These are phyloP conservation scores for Diachasma alloeum DNA, from an alignment of 1,140 invertebrate species.

Conservation along the genomic window DNA sequence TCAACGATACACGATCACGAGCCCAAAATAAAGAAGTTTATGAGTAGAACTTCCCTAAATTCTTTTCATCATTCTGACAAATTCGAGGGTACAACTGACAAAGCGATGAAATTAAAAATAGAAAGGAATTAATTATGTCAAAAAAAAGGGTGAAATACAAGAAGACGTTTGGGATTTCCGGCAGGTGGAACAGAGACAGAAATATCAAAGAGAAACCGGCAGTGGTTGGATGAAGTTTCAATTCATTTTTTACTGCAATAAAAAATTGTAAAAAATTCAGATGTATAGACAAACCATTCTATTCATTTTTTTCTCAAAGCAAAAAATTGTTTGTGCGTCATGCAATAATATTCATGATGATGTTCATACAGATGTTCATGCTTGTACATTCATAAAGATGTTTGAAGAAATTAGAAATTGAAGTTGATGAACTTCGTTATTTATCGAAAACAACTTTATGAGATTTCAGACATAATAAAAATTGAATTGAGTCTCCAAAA, in stretches of 20 bases:
- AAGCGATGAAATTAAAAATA: not conserved
- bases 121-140: not conserved
- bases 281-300: too few relatives aligned
- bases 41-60: not conserved
- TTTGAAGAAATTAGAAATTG: too few relatives aligned
- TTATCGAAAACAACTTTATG: too few relatives aligned
- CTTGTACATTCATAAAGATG: too few relatives aligned
- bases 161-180: conserved; percentile 3
- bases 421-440: too few relatives aligned
- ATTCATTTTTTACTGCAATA: not conserved
- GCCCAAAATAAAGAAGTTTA: not conserved
- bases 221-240: not conserved
- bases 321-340: too few relatives aligned
- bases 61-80: too few relatives aligned
- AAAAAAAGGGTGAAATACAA: conserved; percentile 1
- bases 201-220: not conserved
- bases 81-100: not conserved
- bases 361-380: too few relatives aligned
- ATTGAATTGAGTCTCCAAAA: too few relatives aligned
- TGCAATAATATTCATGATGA: too few relatives aligned
- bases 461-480: too few relatives aligned
- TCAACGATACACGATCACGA: not conserved
- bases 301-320: too few relatives aligned
- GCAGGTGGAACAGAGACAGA: not conserved
- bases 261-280: not conserved